Base-by-base conservation (phyloP, 1,140 invertebrate species). In the Hyles euphorbiae region DNA sequence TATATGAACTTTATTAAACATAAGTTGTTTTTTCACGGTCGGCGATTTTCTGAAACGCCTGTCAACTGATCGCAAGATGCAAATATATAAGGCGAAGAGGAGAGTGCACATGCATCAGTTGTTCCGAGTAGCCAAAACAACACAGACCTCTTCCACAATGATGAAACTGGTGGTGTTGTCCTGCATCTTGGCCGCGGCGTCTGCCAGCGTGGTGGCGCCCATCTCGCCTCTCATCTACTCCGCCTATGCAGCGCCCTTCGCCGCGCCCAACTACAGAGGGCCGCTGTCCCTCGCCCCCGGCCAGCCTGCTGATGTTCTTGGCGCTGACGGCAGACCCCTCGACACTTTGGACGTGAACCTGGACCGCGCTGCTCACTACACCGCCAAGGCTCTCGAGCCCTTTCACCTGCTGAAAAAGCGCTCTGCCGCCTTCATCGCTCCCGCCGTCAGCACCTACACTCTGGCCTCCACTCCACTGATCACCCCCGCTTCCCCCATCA, bases 91-190 rank as follows among this genome's bases (percentile, higher is more conserved):
- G 22, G n/a, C 53, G 36, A 54, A 5, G 3, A 3, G 3, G 53
- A 44, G 22, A 32, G 11, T 34, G 11, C 22, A 36, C 44, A 48
- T 48, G 61, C 64, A 78, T 78, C 76, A 78, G 72, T 75, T 64
- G 70, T 68, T 53, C 50, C 52, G 49, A 67, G 57, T 56, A 43
- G 34, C 58, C 45, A 56, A 61, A 58, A 43, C 68, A 72, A 71
- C 70, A 78, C 73, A 78, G 73, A 87, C 76, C 76, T 75, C 62
- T 72, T 67, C 58, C 70, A 79, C 69, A 65, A 84, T 83, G 73
- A 70, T 78, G 72, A 90, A 90, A 69, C 73, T 90, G 82, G 89
- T 91, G 81, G 88, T 91, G 80, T 90, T 91, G 83, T 84, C 85
- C 61, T 88, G 83, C 72, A 58, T 88, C 54, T 34, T 88, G 60